These are phyloP conservation scores for Plumapathes pennacea DNA, from an alignment of 92 coral and sea anemone species.

Conservation along the genomic window DNA sequence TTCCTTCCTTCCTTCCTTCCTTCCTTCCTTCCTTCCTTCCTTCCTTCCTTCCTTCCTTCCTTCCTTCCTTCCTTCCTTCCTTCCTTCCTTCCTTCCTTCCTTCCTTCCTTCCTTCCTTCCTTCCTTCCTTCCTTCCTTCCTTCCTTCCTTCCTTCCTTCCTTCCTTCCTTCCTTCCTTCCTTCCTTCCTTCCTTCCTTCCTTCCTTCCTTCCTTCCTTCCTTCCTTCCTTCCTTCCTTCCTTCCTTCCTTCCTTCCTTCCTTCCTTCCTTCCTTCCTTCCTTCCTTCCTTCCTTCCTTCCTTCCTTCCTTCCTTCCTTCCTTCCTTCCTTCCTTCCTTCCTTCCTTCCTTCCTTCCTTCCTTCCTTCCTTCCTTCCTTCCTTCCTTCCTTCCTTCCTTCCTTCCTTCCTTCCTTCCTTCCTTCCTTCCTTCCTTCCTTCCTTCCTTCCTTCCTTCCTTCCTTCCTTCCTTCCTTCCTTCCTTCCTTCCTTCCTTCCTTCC, in stretches of 20 bases:
- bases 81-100: conserved; percentile 10
- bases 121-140: conserved; percentile 16
- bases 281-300: background rate
- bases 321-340: background rate
- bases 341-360: background rate
- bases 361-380: background rate
- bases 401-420: background rate
- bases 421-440: background rate
- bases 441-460: conserved; percentile 1
- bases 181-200: conserved; percentile 5
- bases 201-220: background rate
- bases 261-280: background rate
- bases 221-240: background rate
- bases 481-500: background rate
- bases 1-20: background rate
- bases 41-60: background rate
- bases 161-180: conserved; percentile 23
- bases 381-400: background rate
- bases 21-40: background rate
- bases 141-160: conserved; percentile 26
- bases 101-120: conserved; percentile 23
- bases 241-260: background rate
- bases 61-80: conserved; percentile 2
- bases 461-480: background rate
- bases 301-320: conserved; percentile 1